These are phyloP conservation scores for Brachyrhaphis roseni DNA, from an alignment of 2,797 vertebrate genomes.

Conservation along the genomic window DNA sequence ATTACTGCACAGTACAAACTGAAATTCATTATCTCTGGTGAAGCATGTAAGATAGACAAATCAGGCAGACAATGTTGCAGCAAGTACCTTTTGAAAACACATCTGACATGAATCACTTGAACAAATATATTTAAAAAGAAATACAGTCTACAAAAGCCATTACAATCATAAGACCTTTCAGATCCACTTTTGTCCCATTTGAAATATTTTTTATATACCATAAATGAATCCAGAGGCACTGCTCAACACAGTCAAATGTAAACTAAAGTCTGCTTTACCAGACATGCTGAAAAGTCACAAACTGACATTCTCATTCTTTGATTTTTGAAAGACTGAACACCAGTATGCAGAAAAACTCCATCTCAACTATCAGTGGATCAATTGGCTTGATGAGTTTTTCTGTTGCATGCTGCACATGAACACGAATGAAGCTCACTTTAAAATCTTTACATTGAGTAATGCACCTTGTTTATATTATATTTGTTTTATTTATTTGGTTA, in stretches of 20 bases:
- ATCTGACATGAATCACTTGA: constrained; percentile 31
- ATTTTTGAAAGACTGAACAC: not conserved
- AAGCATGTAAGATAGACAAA: constrained; percentile 45
- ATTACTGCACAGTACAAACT: constrained; percentile 36
- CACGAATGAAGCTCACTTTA: not conserved
- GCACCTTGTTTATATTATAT: not conserved
- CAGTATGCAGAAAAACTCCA: not conserved
- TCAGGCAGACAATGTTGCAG: constrained; percentile 9
- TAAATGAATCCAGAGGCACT: not conserved
- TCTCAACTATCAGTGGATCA: not conserved
- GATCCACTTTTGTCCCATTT: not conserved
- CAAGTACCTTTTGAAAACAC: constrained; percentile 10
- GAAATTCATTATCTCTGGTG: constrained; percentile 34
- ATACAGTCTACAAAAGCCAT: not conserved
- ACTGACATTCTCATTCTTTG: not conserved
- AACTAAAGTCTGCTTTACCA: not conserved
- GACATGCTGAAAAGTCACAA: not conserved
- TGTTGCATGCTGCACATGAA: not conserved
- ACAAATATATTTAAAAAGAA: constrained; percentile 11
- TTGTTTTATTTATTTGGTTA: not conserved
- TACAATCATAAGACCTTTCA: not conserved
- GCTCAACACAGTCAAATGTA: not conserved
- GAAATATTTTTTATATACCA: not conserved
- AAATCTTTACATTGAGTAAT: not conserved
- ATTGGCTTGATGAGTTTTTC: not conserved